Evolutionary conservation across 2,113 vertebrate species (phyloP).

Genomic region (Talpa occidentalis): DNA sequence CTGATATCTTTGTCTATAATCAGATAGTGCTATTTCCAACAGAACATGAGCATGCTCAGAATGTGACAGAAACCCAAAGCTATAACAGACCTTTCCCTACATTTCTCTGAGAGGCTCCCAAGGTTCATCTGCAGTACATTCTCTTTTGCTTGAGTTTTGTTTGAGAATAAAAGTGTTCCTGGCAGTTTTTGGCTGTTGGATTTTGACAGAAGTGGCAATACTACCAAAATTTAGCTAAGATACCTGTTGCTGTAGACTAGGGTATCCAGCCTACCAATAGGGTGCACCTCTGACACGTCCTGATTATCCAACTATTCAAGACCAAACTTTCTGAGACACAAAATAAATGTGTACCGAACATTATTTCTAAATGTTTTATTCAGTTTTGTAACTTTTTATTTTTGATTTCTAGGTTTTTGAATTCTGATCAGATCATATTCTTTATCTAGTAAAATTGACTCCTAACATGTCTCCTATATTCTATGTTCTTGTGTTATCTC

Average conservation of each 20-base stretch:
- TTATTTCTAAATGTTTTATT: neutral
- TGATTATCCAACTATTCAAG: neutral
- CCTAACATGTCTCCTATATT: neutral
- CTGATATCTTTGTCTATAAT: neutral
- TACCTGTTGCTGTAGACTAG: neutral
- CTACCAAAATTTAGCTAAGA: neutral
- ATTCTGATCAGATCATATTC: neutral
- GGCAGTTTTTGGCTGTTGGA: neutral
- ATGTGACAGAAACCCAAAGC: neutral
- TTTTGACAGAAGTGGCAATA: neutral
- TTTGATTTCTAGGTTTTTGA: neutral
- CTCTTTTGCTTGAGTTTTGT: neutral
- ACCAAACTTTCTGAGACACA: neutral
- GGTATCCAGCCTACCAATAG: neutral
- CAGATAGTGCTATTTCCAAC: neutral
- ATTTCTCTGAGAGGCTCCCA: neutral
- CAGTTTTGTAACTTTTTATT: neutral
- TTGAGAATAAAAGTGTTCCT: neutral
- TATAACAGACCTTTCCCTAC: neutral
- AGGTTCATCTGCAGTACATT: neutral
- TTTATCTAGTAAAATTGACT: neutral
- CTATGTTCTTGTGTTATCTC: neutral
- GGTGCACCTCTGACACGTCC: neutral
- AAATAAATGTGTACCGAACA: neutral
- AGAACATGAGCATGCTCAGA: neutral